Evolutionary conservation across 2,113 vertebrate genomes (phyloP), one percentile per base, ranked within the genome.

Genomic region (Rafetus swinhoei): DNA sequence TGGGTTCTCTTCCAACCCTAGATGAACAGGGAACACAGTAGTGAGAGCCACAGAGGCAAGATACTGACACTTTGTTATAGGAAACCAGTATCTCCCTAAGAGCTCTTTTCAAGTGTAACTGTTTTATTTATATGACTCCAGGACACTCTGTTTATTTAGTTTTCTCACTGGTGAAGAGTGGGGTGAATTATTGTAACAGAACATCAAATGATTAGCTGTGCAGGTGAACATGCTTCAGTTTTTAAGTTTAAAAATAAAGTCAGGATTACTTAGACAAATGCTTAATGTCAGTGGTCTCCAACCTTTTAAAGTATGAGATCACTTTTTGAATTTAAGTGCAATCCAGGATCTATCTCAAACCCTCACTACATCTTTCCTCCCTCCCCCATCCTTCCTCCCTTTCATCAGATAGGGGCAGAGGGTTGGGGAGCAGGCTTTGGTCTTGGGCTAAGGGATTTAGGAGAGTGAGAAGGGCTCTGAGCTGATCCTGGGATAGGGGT

Each of bases 21-120:
- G 83, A 80, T 84, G 93, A 93, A 92, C 88, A 89, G 87, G 65
- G 0, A 96, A 96, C 93, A 83, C 88, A 55, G 29, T 85, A 94
- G 21, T 24, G n/a, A 90, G 52, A 74, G 45, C 77, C 79, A 62
- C 91, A 69, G 72, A 76, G 29, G 32, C 72, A 2, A 72, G 65
- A 24, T 79, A 84, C 39, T 76, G 86, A 7, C 90, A 89, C 87
- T 93, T 92, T 92, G 87, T 90, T 90, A 65, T n/a, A 82, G 65
- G 62, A 83, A 79, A 35, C 25, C 27, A 86, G 57, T 79, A 54
- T 18, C 74, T 86, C 62, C 72, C 83, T 50, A 57, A 59, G 52
- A 95, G 84, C 56, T 5, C 65, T 86, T 77, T 93, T 1, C 52
- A 82, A 92, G 16, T 83, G 81, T 39, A 91, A 35, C 39, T 90